A percentile compares a stretch with the other conserved stretches of the same genome.
Evolutionary conservation across 2,888 invertebrate genomes (phyloP).

Genomic region (Acanthoscelides obtectus): DNA sequence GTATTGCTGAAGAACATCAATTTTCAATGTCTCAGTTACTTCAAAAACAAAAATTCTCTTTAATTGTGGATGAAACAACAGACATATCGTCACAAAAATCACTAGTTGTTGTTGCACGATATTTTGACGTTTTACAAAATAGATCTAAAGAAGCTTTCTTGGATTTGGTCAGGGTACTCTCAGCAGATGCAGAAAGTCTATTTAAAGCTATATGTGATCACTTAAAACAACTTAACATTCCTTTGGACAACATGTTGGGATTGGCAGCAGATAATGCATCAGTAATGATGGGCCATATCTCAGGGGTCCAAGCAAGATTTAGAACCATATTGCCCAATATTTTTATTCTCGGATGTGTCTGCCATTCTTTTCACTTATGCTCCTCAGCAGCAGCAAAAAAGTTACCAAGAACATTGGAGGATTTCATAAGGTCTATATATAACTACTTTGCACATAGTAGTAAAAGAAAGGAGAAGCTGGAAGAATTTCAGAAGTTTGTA

Average conservation of each 20-base stretch:
- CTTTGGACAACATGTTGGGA: constrained; percentile 13
- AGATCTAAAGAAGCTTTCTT: too few relatives aligned
- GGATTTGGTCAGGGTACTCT: too few relatives aligned
- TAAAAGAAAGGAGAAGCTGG: constrained; percentile 5
- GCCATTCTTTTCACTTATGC: constrained; percentile 16
- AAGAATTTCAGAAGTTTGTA: constrained; percentile 11
- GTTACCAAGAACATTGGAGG: constrained; percentile 13
- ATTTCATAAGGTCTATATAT: constrained; percentile 11
- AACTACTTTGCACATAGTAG: constrained; percentile 12
- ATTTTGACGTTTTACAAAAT: too few relatives aligned
- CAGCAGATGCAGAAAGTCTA: too few relatives aligned
- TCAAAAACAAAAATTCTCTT: too few relatives aligned
- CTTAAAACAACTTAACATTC: too few relatives aligned
- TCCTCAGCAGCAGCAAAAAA: constrained; percentile 12
- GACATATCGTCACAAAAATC: too few relatives aligned
- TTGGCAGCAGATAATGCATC: constrained; percentile 15
- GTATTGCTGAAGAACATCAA: too few relatives aligned
- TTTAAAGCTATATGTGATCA: too few relatives aligned
- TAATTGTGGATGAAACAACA: too few relatives aligned
- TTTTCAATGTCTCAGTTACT: too few relatives aligned
- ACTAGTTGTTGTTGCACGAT: too few relatives aligned
- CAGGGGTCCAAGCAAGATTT: constrained; percentile 11
- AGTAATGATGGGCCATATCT: constrained; percentile 12
- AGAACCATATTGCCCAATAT: constrained; percentile 6
- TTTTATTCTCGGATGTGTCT: constrained; percentile 13